phyloP scores from a whole-genome alignment of 1,140 invertebrate species.

The Chrysoperla carnea region DNA sequence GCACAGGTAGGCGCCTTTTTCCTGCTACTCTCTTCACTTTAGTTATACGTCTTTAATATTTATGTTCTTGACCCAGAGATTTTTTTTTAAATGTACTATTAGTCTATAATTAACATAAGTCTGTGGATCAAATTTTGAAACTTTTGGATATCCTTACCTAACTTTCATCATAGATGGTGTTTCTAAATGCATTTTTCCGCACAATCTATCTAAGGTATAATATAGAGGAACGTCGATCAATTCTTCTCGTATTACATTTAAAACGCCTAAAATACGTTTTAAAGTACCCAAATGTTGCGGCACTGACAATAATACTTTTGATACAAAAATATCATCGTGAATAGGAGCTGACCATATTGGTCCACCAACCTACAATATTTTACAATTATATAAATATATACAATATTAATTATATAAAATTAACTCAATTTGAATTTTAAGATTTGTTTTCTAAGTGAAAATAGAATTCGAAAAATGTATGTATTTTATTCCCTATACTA shows the following conservation, averaged over 20 bases:
- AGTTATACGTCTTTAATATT: too few species aligned
- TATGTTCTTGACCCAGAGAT: too few species aligned
- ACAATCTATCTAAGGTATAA: constrained; percentile 51
- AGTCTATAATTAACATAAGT: too few species aligned
- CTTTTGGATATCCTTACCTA: too few species aligned
- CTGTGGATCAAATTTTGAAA: too few species aligned
- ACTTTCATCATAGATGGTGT: constrained; percentile 43
- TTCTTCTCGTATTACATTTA: constrained; percentile 60
- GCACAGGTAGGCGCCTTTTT: too few species aligned
- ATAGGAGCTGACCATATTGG: constrained; percentile 84
- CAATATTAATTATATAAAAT: not conserved
- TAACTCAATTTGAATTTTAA: constrained; percentile 1
- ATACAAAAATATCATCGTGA: constrained; percentile 65
- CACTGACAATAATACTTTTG: constrained; percentile 23
- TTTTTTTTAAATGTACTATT: too few species aligned
- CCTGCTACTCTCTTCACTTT: too few species aligned
- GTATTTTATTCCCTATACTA: too few species aligned
- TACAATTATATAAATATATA: not conserved
- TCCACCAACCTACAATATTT: constrained; percentile 54
- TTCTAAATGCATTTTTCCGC: constrained; percentile 42
- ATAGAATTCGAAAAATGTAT: constrained; percentile 1
- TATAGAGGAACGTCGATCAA: constrained; percentile 71
- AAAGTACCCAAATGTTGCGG: constrained; percentile 42
- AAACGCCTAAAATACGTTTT: constrained; percentile 55
- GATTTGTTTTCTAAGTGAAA: not conserved